Evolutionary conservation across 2,797 vertebrate species (phyloP).

Genomic region (Sebastes kiyomatsui): DNA sequence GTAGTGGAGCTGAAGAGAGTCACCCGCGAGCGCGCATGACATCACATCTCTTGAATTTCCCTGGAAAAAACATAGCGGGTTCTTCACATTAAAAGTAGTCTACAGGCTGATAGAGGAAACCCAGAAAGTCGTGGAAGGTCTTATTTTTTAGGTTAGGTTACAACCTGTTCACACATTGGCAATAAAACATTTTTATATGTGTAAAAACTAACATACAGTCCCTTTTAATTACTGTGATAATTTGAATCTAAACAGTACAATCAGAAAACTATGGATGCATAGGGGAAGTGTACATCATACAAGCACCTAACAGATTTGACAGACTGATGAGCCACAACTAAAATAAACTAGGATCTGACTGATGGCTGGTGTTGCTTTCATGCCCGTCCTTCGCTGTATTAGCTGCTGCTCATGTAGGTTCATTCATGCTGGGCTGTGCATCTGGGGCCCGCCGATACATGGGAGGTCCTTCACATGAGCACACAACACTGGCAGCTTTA

Average conservation of each 20-base stretch:
- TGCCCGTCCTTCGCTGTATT: background rate
- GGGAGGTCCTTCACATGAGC: constrained; percentile 68
- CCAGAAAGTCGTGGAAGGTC: too few relatives aligned
- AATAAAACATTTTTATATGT: too few relatives aligned
- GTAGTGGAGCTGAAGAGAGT: too few relatives aligned
- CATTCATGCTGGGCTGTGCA: constrained; percentile 49
- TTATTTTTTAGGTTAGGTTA: rapidly evolving
- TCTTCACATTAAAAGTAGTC: too few relatives aligned
- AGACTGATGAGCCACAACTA: constrained; percentile 4
- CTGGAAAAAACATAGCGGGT: too few relatives aligned
- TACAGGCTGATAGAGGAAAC: too few relatives aligned
- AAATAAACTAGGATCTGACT: constrained; percentile 21
- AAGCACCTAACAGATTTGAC: constrained; percentile 1
- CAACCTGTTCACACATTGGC: too few relatives aligned
- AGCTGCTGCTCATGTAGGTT: constrained; percentile 18
- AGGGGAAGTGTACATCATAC: background rate
- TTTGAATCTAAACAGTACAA: background rate
- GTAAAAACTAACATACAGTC: too few relatives aligned
- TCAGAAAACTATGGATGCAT: too few relatives aligned
- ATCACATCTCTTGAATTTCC: too few relatives aligned
- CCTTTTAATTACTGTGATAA: background rate
- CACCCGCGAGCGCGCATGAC: too few relatives aligned
- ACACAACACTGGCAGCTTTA: constrained; percentile 73
- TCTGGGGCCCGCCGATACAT: constrained; percentile 36
- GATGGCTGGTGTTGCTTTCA: constrained; percentile 22